A percentile compares a stretch with the other conserved stretches of the same genome.
Evolutionary conservation across 1,140 invertebrate species (phyloP).

Genomic region (Listronotus bonariensis): DNA sequence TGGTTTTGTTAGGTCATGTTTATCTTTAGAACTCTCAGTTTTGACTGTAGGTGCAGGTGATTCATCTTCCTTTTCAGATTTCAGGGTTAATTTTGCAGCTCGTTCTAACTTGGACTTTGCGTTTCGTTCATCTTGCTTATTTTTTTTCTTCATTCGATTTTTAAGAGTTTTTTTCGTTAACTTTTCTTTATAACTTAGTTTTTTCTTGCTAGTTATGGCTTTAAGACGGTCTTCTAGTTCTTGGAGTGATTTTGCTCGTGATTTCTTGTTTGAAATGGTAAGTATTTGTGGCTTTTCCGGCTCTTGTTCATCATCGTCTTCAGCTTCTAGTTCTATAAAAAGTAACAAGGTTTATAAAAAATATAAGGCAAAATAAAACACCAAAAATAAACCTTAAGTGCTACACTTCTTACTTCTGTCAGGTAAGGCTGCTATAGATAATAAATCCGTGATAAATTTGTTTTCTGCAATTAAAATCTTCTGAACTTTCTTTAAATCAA

Average conservation of each 20-base stretch:
- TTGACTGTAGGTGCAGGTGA: too few species aligned
- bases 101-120: constrained; percentile 55
- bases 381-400: not conserved
- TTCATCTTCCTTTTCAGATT: constrained; percentile 17
- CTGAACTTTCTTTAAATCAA: constrained; percentile 52
- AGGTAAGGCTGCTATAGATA: constrained; percentile 56
- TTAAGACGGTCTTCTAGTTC: constrained; percentile 59
- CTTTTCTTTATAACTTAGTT: constrained; percentile 60
- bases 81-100: constrained; percentile 50
- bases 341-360: constrained; percentile 39
- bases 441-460: constrained; percentile 57
- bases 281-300: constrained; percentile 20
- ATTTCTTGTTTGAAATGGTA: constrained; percentile 41
- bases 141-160: constrained; percentile 60
- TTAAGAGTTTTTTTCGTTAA: constrained; percentile 61
- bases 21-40: constrained; percentile 9
- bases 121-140: constrained; percentile 57
- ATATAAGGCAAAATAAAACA: not conserved
- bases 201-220: constrained; percentile 57
- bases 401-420: constrained; percentile 45
- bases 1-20: constrained; percentile 60
- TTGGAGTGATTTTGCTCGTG: constrained; percentile 57
- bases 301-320: constrained; percentile 38
- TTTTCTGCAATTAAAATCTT: constrained; percentile 54
- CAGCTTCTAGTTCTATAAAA: constrained; percentile 30